Conservation (phyloP, 2,797 vertebrate species). For the Smutsia gigantea region DNA sequence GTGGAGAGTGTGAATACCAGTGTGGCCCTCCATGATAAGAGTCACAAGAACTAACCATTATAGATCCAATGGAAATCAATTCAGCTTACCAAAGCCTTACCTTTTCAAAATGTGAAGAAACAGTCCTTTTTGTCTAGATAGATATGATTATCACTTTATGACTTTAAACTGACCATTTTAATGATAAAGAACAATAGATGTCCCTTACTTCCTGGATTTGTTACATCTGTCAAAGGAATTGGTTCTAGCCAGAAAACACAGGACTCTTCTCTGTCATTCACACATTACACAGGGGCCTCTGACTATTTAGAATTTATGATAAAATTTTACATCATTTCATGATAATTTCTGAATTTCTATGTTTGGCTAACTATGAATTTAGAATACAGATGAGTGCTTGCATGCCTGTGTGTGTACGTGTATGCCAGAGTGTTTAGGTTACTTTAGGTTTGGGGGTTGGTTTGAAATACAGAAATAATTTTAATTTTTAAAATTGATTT, state of each 20-base stretch:
- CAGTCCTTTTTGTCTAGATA: background rate
- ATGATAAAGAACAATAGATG: background rate
- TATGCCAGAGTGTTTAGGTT: background rate
- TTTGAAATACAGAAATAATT: background rate
- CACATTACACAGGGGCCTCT: background rate
- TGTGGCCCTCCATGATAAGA: background rate
- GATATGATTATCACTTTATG: background rate
- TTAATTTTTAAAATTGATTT: background rate
- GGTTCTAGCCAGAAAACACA: background rate
- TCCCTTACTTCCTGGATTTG: background rate
- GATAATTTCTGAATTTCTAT: background rate
- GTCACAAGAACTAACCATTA: background rate
- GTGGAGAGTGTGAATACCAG: background rate
- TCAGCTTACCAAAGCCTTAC: background rate
- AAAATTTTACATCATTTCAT: background rate
- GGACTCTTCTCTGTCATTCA: background rate
- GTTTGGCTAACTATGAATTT: background rate
- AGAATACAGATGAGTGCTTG: background rate
- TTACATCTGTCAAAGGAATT: background rate
- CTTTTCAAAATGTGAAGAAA: background rate
- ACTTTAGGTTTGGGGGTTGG: background rate
- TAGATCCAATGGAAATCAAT: background rate
- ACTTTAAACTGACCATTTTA: background rate
- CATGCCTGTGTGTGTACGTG: rapidly evolving
- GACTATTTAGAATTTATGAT: background rate